phyloP scores from a whole-genome alignment of 2,797 vertebrate species.

The Pelodytes ibericus region DNA sequence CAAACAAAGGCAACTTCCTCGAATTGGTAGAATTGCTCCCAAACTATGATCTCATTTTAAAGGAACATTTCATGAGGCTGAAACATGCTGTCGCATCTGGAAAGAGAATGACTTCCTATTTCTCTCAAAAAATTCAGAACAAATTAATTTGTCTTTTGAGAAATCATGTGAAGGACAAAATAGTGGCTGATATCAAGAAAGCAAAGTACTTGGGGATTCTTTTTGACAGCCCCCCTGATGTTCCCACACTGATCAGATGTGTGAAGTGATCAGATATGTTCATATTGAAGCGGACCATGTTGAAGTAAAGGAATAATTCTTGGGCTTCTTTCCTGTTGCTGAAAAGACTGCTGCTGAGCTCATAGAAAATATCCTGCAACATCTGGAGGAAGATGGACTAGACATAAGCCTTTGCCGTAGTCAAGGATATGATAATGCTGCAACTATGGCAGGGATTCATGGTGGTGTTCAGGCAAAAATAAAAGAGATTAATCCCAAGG shows the following conservation, averaged over 20 bases:
- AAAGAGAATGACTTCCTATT: constrained; percentile 2
- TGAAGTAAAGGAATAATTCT: too few relatives aligned
- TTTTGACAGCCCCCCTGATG: too few relatives aligned
- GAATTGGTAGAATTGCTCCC: constrained; percentile 17
- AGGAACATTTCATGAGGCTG: constrained; percentile 1
- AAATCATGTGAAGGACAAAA: too few relatives aligned
- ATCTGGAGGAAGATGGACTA: background rate
- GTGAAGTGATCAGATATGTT: too few relatives aligned
- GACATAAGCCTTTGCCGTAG: background rate
- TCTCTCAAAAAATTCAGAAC: constrained; percentile 5
- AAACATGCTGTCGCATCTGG: background rate
- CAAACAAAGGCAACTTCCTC: constrained; percentile 1
- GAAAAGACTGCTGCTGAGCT: too few relatives aligned
- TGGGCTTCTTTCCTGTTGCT: too few relatives aligned
- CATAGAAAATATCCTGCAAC: background rate
- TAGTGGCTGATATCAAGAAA: too few relatives aligned
- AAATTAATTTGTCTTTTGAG: background rate
- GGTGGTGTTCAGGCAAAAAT: background rate
- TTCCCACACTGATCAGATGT: too few relatives aligned
- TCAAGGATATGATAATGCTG: too few relatives aligned
- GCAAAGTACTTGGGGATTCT: constrained; percentile 2
- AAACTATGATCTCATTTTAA: too few relatives aligned
- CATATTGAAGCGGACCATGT: too few relatives aligned
- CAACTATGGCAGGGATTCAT: background rate
- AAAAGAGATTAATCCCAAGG: constrained; percentile 1